Base-by-base conservation (phyloP, 2,888 invertebrate genomes). In the Eupithecia inturbata region DNA sequence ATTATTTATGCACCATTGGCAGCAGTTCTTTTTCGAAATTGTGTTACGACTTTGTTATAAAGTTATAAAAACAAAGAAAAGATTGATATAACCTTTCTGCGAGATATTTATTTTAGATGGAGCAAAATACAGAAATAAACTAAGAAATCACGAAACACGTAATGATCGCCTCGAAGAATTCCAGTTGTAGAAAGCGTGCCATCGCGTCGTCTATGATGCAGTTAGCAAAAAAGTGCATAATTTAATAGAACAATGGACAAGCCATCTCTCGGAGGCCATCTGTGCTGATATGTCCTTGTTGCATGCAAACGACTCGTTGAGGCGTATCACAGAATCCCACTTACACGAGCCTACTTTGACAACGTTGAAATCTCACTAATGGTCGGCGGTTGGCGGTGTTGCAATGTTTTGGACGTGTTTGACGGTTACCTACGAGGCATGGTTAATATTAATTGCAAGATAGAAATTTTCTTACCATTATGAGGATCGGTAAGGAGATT, bases 141-240 rank as follows among this genome's bases (percentile, higher is more conserved):
- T 26, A 39, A 36, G 19, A 41, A 39, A 66, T 66, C 66, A 66
- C 9, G 19, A 28, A 64, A 64, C 26, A n/a, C 33, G 68, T 68
- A 22, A 66, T 57, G 75, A 77, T 75, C 76, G 72, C 70, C 78
- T 79, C 31, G 26, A 75, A 77, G 74, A 78, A 82, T 87, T 83
- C 84, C 83, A 84, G 83, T 83, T 79, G 85, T 88, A 90, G 91
- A 91, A 90, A 91, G 90, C 89, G 91, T 91, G 90, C 90, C 91
- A 91, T 70, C 85, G 84, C 85, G 80, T 79, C 82, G 84, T 80
- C 82, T 83, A 83, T 83, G 84, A 82, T 85, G 84, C 80, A 78
- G 83, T 74, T 82, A 80, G 82, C 85, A 89, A 89, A 90, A 89
- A 90, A 87, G 86, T 86, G 88, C 85, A 89, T 89, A 90, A 87